Conservation (phyloP, 2,113 vertebrate genomes). For the Chionomys nivalis region DNA sequence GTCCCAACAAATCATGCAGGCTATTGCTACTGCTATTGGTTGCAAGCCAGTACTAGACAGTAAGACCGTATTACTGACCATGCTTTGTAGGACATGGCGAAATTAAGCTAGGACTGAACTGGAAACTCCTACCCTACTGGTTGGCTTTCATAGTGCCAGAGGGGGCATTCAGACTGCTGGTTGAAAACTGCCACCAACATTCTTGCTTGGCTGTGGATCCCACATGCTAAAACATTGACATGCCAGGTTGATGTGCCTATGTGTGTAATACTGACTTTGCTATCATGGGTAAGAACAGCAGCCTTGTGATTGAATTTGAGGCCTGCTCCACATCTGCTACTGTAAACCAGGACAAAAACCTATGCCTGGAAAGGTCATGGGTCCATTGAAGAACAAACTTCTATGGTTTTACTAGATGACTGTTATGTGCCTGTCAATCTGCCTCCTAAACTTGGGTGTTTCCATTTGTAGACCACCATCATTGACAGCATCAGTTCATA, state of each 20-base stretch:
- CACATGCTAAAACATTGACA: neutral
- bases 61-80: neutral
- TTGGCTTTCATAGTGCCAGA: neutral
- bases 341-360: neutral
- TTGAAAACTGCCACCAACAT: neutral
- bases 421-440: neutral
- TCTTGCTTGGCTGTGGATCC: neutral
- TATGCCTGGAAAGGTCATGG: neutral
- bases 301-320: neutral
- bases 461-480: neutral
- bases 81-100: neutral
- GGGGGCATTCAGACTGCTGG: neutral
- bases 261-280: neutral
- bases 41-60: neutral
- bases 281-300: neutral
- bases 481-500: neutral
- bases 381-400: neutral
- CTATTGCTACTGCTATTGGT: neutral
- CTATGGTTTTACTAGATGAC: neutral
- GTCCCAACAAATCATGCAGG: neutral
- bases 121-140: neutral
- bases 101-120: neutral
- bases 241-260: neutral
- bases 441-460: neutral
- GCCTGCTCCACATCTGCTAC: neutral